Evolutionary conservation across 2,888 invertebrate genomes (phyloP), one percentile per base, ranked within the genome.

Genomic region (Zele albiditarsus): DNA sequence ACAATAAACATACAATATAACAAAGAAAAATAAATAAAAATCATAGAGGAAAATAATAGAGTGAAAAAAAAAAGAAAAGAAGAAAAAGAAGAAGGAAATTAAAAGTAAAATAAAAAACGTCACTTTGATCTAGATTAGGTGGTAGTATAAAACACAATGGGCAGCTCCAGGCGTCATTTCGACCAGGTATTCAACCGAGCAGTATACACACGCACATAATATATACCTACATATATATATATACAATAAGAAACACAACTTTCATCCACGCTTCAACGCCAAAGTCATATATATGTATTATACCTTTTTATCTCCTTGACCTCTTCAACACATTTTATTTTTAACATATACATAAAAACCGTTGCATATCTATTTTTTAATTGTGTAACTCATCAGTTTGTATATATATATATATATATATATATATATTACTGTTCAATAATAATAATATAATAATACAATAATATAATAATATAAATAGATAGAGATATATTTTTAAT

Each of bases 101-200:
- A n/a, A n/a, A n/a, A n/a, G n/a, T n/a, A n/a, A n/a, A n/a, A n/a
- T n/a, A n/a, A 53, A 53, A 23, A 20, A 20, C 57, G 74, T 74
- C 70, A 81, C 78, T 81, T 72, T 74, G 86, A 87, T 87, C 87
- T 84, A 87, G 87, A 87, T 87, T 83, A 81, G 76, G 78, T 77
- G 58, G 76, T 76, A 80, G 71, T 75, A 75, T 76, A 70, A 72
- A 78, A 77, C 77, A 85, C 87, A 86, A 87, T 87, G 82, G 84
- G 79, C 80, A 85, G 85, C 87, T 84, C 86, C 81, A 65, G 62
- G 75, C 70, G 67, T 71, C 79, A 81, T 75, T 80, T 74, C 82
- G 76, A 78, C 63, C 78, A 79, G 82, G 80, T 82, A 80, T 80
- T 81, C 80, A 77, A 81, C 53, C 81, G 80, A 77, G 46, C 71